Conservation (phyloP, 1,140 invertebrate species). For the Drosophila micromelanica region DNA sequence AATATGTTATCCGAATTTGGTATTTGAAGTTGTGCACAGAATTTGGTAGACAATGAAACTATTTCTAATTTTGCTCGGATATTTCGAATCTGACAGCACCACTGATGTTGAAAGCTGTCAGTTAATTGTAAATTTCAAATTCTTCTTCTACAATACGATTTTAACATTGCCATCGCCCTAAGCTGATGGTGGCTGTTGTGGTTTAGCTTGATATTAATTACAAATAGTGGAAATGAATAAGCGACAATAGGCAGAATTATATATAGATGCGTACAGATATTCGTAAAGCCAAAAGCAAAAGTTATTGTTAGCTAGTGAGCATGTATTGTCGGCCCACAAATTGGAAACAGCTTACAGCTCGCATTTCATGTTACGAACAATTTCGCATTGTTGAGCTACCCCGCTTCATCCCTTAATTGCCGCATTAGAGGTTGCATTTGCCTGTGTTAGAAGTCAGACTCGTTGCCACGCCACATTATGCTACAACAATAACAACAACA, state of each 20-base stretch:
- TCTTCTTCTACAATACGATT: not conserved
- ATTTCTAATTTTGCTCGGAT: slow-evolving; percentile 12
- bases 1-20: slow-evolving; percentile 6
- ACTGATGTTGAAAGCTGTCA: not conserved
- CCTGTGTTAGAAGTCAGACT: slow-evolving; percentile 46
- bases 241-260: not conserved
- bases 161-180: not conserved
- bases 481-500: slow-evolving; percentile 26
- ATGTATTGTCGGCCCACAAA: slow-evolving; percentile 21
- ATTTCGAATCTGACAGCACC: not conserved
- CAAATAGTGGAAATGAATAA: not conserved
- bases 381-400: slow-evolving; percentile 1
- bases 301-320: slow-evolving; percentile 2
- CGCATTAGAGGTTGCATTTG: slow-evolving; percentile 62
- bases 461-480: slow-evolving; percentile 45
- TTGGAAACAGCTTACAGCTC: slow-evolving; percentile 36
- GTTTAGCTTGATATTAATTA: slow-evolving; percentile 23
- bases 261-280: too few relatives aligned
- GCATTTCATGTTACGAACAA: slow-evolving; percentile 23
- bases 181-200: slow-evolving; percentile 6
- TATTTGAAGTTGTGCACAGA: slow-evolving; percentile 1
- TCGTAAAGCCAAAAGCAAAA: too few relatives aligned
- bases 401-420: slow-evolving; percentile 56
- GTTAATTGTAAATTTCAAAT: slow-evolving; percentile 11
- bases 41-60: slow-evolving; percentile 19